Evolutionary conservation across 2,888 invertebrate genomes (phyloP).

Genomic region (Macaria liturata): DNA sequence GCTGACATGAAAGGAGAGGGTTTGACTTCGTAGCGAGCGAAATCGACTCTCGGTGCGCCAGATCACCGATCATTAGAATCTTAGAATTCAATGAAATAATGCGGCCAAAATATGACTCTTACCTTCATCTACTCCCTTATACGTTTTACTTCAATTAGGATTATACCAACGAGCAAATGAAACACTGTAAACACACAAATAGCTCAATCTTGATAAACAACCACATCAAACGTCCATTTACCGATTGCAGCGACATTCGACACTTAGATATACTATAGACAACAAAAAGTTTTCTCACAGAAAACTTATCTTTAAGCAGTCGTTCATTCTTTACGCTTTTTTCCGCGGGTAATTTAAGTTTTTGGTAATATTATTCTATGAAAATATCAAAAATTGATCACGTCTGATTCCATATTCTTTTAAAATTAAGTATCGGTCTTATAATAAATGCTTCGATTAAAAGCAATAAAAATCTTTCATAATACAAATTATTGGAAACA

Average conservation of each 20-base stretch:
- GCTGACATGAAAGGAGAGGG: constrained; percentile 78
- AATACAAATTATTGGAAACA: too few species aligned
- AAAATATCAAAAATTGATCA: too few species aligned
- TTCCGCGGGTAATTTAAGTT: too few species aligned
- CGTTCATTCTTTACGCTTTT: neutral
- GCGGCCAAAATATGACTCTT: constrained; percentile 44
- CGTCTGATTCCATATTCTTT: too few species aligned
- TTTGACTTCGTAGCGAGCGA: constrained; percentile 64
- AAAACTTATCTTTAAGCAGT: too few species aligned
- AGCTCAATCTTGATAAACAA: constrained; percentile 86
- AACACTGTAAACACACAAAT: constrained; percentile 86
- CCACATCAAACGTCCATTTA: constrained; percentile 86
- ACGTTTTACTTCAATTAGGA: constrained; percentile 74
- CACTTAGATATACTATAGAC: constrained; percentile 61
- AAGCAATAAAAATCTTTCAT: too few species aligned
- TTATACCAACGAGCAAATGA: constrained; percentile 69
- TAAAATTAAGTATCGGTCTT: too few species aligned
- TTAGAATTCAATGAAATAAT: constrained; percentile 41
- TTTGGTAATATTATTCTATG: too few species aligned
- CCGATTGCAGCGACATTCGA: constrained; percentile 83
- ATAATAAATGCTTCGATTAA: too few species aligned
- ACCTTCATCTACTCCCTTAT: constrained; percentile 88
- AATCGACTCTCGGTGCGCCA: constrained; percentile 70
- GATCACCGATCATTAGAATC: constrained; percentile 47
- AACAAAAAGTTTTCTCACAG: constrained; percentile 23